Conservation (phyloP, 2,113 vertebrate genomes). For the Pongo abelii region DNA sequence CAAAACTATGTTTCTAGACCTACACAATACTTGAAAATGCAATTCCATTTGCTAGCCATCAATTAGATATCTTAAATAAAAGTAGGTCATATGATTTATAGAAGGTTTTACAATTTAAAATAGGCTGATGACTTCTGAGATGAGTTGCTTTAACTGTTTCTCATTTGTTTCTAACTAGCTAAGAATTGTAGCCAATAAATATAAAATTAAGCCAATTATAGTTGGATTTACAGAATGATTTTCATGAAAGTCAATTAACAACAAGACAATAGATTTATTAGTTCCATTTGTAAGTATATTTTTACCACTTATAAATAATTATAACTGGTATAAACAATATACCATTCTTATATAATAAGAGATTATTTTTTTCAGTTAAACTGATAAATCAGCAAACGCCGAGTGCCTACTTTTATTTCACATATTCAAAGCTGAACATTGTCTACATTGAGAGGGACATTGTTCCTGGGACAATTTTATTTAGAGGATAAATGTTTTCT, state of each 20-base stretch:
- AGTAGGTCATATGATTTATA: neutral
- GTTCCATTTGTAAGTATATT: slow-evolving; percentile 24
- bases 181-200: slow-evolving; percentile 21
- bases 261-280: neutral
- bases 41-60: neutral
- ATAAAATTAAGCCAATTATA: slow-evolving; percentile 39
- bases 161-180: slow-evolving; percentile 20
- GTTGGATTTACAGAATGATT: slow-evolving; percentile 19
- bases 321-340: neutral
- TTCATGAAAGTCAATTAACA: slow-evolving; percentile 56
- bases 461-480: neutral
- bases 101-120: slow-evolving; percentile 13
- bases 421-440: neutral
- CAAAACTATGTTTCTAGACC: neutral
- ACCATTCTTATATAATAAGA: neutral
- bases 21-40: neutral
- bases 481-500: neutral
- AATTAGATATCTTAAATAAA: neutral
- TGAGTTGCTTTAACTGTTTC: slow-evolving; percentile 3
- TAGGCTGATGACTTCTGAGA: neutral
- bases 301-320: slow-evolving; percentile 20
- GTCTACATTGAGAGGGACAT: neutral
- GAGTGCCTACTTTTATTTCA: neutral
- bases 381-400: slow-evolving; percentile 32
- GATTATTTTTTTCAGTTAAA: slow-evolving; percentile 35